These are phyloP conservation scores for Criorhina ranunculi DNA, from an alignment of 2,888 invertebrate genomes.

Conservation along the genomic window DNA sequence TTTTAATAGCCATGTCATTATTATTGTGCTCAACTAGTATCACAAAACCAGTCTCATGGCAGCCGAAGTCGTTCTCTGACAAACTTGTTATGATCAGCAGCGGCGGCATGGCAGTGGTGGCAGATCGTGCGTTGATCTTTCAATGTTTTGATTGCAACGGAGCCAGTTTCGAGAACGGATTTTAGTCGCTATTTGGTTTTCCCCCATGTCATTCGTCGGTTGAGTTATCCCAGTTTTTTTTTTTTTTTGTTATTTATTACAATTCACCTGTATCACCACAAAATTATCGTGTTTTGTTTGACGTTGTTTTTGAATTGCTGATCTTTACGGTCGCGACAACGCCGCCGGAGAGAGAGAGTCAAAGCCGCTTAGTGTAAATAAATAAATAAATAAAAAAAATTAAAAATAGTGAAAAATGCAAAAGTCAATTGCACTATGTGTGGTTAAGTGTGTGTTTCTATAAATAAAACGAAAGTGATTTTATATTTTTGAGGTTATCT, in stretches of 20 bases:
- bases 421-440: neutral
- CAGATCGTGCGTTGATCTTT: conserved; percentile 51
- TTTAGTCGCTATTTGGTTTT: conserved; percentile 35
- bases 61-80: conserved; percentile 21
- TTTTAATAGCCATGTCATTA: conserved; percentile 9
- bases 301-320: neutral
- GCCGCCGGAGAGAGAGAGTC: neutral
- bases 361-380: neutral
- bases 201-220: neutral
- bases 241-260: conserved; percentile 6
- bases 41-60: conserved; percentile 24
- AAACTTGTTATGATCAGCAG: conserved; percentile 28
- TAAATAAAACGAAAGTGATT: conserved; percentile 8
- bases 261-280: conserved; percentile 3
- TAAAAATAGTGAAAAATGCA: neutral
- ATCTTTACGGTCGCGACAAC: neutral
- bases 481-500: neutral
- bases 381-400: neutral
- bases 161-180: conserved; percentile 42
- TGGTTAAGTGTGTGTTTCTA: neutral
- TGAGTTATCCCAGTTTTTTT: too few relatives aligned
- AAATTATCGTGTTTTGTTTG: neutral
- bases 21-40: conserved; percentile 8
- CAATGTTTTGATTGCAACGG: conserved; percentile 51
- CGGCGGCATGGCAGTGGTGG: neutral